Base-by-base conservation (phyloP, 2,113 vertebrate genomes). In the Mormyrus iriodes region DNA sequence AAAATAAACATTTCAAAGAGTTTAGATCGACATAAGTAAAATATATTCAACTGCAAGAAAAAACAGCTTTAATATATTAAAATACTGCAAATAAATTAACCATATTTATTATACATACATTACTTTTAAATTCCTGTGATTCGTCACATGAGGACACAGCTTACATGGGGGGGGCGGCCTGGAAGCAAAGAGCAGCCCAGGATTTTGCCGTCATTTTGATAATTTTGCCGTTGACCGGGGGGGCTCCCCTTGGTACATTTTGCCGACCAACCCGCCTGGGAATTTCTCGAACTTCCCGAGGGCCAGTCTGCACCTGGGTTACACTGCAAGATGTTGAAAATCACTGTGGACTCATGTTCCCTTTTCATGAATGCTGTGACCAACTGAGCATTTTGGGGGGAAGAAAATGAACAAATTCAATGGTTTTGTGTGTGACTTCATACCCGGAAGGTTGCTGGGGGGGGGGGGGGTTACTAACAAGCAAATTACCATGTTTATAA, bases 1-100 rank as follows among this genome's bases (percentile, higher is more conserved):
- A 79, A 88, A 92, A 93, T 90, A 92, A 94, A 92, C 89, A 92
- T 48, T 87, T 51, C 51, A 65, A 44, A 90, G 3, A 88, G 73
- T 88, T 88, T 83, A 88, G 79, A 88, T 61, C 3, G 87, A 86
- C 90, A 90, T 91, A 90, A 90, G 85, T 82, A 93, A 91, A 90
- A 91, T 93, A 93, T 93, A 93, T 88, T 91, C 76, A 82, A 89
- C 82, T 89, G 90, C 79, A 85, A 88, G 76, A 92, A 94, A 94
- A 91, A 94, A 92, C 92, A 92, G 89, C 88, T 52, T 88, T 61
- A 88, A 84, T 48, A 65, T 89, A 89, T 92, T 89, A 89, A 90
- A 92, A 82, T 82, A 90, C 86, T 90, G 92, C 86, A 89, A 90
- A 83, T 89, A 91, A 92, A 92, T 88, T 90, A 24, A 42, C 53